Evolutionary conservation across 2,888 invertebrate genomes (phyloP), one percentile per base, ranked within the genome.

Genomic region (Phyllotreta striolata): DNA sequence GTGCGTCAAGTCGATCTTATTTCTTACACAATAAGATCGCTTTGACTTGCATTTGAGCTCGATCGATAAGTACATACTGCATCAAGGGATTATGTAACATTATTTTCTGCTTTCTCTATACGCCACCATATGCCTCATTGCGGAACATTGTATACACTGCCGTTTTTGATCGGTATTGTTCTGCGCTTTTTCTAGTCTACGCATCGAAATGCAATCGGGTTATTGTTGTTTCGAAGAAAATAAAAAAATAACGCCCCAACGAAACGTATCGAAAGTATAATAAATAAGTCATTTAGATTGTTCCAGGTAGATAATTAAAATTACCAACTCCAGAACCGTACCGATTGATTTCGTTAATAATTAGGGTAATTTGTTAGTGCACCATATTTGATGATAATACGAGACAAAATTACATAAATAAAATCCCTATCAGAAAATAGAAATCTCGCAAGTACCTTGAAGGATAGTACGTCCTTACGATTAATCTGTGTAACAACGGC

Each of bases 141-240:
- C 68, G 66, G 68, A 71, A 71, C 69, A 64, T 37, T 56, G 60
- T 51, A 49, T 14, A n/a, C 35, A 44, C 46, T 62, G 64, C 59
- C 62, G 55, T 62, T 56, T 60, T 44, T 41, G 61, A 63, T 63
- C 61, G 54, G 59, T 61, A 65, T 65, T 67, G 64, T 63, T 65
- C 56, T 46, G 10, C 24, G 37, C 38, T 62, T 49, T 64, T 67
- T 64, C 44, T 14, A 37, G 57, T 47, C 57, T 57, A 6, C 12
- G 12, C 38, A 52, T 52, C 38, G 13, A 52, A 52, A 52, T 52
- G 52, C 13, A 52, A 52, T 52, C 38, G 52, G 52, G 37, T 52
- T 38, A 52, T 52, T 52, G 52, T 52, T 52, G 52, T 39, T 52
- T 8, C 14, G 37, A 12, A 8, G n/a, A 24, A 24, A 24, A 24